Conservation (phyloP, 2,888 invertebrate genomes). For the Oasisia sp. region DNA sequence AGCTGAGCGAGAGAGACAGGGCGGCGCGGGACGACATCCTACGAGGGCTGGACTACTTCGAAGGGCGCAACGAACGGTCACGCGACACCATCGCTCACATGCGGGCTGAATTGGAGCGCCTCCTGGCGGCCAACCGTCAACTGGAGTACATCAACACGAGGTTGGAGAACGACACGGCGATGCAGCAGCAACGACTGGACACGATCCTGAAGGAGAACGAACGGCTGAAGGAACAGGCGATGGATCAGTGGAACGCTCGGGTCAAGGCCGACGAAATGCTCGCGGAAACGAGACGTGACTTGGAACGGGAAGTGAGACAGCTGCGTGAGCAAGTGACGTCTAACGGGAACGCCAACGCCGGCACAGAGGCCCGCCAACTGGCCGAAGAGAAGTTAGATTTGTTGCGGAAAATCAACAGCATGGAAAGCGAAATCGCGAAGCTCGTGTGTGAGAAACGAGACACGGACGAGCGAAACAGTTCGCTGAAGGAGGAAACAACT, state of each 20-base stretch:
- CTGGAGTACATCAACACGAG: not conserved
- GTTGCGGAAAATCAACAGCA: not conserved
- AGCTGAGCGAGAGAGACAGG: conserved; percentile 17
- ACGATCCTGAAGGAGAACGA: conserved; percentile 29
- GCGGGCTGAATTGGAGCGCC: conserved; percentile 18
- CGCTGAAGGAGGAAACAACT: not conserved
- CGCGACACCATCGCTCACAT: conserved; percentile 13
- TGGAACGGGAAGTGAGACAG: conserved; percentile 17
- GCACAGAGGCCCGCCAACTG: not conserved
- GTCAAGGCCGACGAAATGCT: conserved; percentile 32
- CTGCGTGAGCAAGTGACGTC: not conserved
- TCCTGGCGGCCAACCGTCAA: not conserved
- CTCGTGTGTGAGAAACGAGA: conserved; percentile 17
- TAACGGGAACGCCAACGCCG: not conserved
- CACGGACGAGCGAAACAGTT: not conserved
- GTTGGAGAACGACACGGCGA: conserved; percentile 25
- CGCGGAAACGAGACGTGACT: conserved; percentile 21
- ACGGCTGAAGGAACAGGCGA: conserved; percentile 29
- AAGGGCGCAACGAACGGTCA: not conserved
- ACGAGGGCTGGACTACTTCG: conserved; percentile 31
- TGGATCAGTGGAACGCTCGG: conserved; percentile 28
- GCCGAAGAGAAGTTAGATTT: conserved; percentile 24
- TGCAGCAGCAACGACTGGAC: conserved; percentile 22
- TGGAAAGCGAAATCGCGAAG: conserved; percentile 22
- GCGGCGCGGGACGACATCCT: conserved; percentile 22